phyloP scores from a whole-genome alignment of 2,888 invertebrate species.

The Tromatobia lineatoria region DNA sequence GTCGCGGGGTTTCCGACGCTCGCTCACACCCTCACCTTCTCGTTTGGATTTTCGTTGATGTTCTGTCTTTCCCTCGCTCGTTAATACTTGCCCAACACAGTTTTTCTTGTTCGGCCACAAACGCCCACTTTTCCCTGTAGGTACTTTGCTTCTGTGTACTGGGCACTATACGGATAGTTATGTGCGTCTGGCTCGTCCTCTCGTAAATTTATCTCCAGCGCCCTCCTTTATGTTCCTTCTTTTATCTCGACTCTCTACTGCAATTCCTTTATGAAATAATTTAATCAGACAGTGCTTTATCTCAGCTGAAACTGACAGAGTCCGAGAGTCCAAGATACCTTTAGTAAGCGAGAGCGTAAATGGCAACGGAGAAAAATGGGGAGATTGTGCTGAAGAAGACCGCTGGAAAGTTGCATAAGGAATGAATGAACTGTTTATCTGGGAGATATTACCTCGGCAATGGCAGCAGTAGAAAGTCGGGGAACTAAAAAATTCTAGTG shows the following conservation, averaged over 20 bases:
- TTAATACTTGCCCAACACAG: background rate
- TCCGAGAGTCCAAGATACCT: constrained; percentile 2
- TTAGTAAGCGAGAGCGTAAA: background rate
- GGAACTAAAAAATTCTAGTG: background rate
- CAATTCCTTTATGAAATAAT: constrained; percentile 5
- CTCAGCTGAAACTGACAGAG: background rate
- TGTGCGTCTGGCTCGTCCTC: constrained; percentile 1
- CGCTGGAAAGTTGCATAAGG: background rate
- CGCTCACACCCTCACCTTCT: background rate
- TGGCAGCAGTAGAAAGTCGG: background rate
- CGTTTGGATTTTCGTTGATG: constrained; percentile 4
- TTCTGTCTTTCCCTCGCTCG: constrained; percentile 10
- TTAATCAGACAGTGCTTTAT: background rate
- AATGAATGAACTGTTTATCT: background rate
- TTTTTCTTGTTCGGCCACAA: constrained; percentile 12
- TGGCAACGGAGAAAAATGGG: background rate
- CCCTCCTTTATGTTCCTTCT: background rate
- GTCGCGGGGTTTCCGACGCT: background rate
- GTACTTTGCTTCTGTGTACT: constrained; percentile 1
- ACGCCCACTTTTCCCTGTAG: background rate
- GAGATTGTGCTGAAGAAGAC: background rate
- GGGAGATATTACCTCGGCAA: background rate
- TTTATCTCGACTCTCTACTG: background rate
- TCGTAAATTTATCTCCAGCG: constrained; percentile 27
- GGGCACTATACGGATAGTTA: background rate